Conservation (phyloP, 2,888 invertebrate species). For the Dicyrtomina minuta region DNA sequence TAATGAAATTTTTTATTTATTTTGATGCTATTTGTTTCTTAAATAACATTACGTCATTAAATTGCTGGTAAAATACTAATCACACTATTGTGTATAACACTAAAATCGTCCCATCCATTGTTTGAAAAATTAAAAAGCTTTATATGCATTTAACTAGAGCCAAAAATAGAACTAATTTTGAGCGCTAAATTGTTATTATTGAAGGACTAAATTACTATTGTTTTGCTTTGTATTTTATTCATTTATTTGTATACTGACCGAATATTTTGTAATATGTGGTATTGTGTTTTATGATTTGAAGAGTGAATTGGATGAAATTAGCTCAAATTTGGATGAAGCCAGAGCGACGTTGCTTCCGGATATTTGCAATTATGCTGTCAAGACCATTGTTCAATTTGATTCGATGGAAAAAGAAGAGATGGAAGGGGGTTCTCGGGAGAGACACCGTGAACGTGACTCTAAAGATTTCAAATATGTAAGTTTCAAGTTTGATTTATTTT, state of each 20-base stretch:
- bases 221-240: background rate
- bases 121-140: background rate
- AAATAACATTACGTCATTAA: no score
- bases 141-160: no score
- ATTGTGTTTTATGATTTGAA: conserved; percentile 8
- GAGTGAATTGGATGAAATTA: conserved; percentile 35
- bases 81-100: no score
- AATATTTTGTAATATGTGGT: background rate
- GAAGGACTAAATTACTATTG: background rate
- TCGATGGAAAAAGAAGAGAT: conserved; percentile 24
- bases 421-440: background rate
- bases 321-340: conserved; percentile 33
- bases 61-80: no score
- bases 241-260: no score
- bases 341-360: conserved; percentile 43
- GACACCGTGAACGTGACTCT: no score
- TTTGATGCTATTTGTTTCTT: no score
- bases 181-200: background rate
- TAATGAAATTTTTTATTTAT: no score
- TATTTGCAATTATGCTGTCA: conserved; percentile 43
- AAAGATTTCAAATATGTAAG: conserved; percentile 12
- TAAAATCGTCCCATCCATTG: no score
- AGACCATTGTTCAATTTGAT: conserved; percentile 40
- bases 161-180: no score
- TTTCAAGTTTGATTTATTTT: background rate